A percentile compares a stretch with the other conserved stretches of the same genome.
Conservation (phyloP, 1,140 invertebrate genomes). For the Drosophila hydei region DNA sequence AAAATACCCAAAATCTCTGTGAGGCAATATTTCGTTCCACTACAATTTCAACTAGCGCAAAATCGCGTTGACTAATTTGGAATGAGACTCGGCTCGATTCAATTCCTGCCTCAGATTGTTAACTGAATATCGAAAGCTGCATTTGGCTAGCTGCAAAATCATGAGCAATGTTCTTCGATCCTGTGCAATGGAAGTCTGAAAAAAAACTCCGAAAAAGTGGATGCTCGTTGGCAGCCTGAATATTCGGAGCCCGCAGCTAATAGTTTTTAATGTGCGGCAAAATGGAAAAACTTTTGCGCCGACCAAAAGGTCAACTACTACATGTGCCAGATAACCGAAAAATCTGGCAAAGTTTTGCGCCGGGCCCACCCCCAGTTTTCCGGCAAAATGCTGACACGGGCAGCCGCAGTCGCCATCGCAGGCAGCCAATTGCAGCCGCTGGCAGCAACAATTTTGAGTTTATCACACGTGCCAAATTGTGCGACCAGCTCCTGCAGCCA, state of each 20-base stretch:
- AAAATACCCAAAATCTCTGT: no score
- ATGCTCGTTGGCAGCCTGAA: constrained; percentile 18
- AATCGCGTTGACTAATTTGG: no score
- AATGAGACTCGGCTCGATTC: no score
- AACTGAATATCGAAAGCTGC: not conserved
- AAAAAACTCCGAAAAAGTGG: not conserved
- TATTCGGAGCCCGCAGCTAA: constrained; percentile 57
- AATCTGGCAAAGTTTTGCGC: constrained; percentile 51
- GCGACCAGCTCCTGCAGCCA: constrained; percentile 66
- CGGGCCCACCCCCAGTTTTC: constrained; percentile 16
- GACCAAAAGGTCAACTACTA: constrained; percentile 72
- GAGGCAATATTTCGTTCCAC: no score
- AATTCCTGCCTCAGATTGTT: not conserved
- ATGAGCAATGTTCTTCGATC: constrained; percentile 13
- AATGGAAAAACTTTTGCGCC: constrained; percentile 45
- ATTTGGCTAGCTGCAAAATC: constrained; percentile 1
- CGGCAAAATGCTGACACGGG: constrained; percentile 35
- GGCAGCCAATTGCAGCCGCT: constrained; percentile 48
- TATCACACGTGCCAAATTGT: constrained; percentile 81
- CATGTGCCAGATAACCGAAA: constrained; percentile 73
- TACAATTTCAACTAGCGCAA: no score
- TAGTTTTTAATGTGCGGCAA: constrained; percentile 63
- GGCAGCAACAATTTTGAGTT: constrained; percentile 77
- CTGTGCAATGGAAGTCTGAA: not conserved
- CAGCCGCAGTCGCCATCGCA: constrained; percentile 33